A percentile compares a stretch with the other conserved stretches of the same genome.
These are phyloP conservation scores for Cyrtodaria siliqua DNA, from an alignment of 2,888 invertebrate genomes.

Conservation along the genomic window DNA sequence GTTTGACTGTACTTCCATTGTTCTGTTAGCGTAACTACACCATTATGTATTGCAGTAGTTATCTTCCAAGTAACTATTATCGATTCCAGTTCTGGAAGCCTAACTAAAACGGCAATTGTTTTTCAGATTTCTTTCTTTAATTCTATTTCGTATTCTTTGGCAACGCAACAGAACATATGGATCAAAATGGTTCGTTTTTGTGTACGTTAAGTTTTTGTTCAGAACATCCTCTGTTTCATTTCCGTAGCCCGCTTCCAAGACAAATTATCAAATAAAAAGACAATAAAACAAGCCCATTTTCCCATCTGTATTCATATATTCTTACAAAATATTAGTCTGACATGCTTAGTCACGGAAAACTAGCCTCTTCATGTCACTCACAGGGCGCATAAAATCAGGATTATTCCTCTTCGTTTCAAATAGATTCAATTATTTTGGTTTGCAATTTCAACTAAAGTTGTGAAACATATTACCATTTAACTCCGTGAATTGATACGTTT, in stretches of 20 bases:
- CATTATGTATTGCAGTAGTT: no score
- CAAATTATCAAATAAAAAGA: conserved; percentile 21
- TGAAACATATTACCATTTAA: conserved; percentile 7
- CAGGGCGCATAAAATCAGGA: conserved; percentile 35
- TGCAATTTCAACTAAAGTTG: conserved; percentile 35
- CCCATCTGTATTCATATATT: conserved; percentile 24
- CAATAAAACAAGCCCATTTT: conserved; percentile 4
- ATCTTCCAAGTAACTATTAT: no score
- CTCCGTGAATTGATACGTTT: not conserved
- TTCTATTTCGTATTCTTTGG: no score
- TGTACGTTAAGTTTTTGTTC: no score
- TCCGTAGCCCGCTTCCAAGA: conserved; percentile 4
- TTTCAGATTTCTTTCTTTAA: no score
- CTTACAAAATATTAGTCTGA: conserved; percentile 16
- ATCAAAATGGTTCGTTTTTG: no score
- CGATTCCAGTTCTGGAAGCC: no score
- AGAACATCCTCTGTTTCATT: not conserved
- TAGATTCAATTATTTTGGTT: conserved; percentile 42
- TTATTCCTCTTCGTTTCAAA: conserved; percentile 28
- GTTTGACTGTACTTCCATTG: no score
- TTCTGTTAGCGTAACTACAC: no score
- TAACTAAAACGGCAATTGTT: no score
- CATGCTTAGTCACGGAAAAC: conserved; percentile 39
- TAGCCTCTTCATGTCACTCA: conserved; percentile 32
- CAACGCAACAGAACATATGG: no score